A percentile compares a stretch with the other conserved stretches of the same genome.
Conservation (phyloP, 1,140 invertebrate species). For the Wasmannia auropunctata region DNA sequence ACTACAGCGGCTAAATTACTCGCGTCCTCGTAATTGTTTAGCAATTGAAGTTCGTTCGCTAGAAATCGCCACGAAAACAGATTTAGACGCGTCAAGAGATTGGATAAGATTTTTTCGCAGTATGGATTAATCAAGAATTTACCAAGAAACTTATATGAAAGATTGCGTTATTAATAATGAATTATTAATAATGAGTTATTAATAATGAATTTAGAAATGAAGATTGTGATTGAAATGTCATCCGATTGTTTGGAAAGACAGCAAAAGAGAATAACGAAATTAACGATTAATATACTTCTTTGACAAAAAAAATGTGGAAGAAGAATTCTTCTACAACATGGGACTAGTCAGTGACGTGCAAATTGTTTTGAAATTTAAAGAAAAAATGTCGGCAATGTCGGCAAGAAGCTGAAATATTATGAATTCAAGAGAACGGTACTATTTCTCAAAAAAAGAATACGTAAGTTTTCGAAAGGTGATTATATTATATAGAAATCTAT, state of each 20-base stretch:
- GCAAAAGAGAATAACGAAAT: constrained; percentile 9
- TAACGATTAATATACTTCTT: constrained; percentile 1
- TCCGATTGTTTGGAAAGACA: neutral
- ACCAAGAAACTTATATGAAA: neutral
- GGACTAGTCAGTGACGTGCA: constrained; percentile 41
- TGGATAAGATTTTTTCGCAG: neutral
- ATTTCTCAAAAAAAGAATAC: neutral
- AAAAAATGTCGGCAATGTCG: neutral
- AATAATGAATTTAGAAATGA: neutral
- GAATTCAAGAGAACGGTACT: neutral
- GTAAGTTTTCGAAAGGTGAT: neutral
- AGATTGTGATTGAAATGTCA: neutral
- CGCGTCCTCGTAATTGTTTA: constrained; percentile 89
- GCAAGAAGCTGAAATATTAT: neutral
- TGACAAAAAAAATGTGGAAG: neutral
- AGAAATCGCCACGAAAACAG: neutral
- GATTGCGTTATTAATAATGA: too few relatives aligned
- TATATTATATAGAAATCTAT: neutral
- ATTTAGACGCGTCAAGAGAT: neutral
- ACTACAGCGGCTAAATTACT: constrained; percentile 92
- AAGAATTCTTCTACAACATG: neutral
- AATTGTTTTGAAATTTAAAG: constrained; percentile 15
- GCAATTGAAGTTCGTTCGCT: neutral
- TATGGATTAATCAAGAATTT: neutral
- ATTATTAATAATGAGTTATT: too few relatives aligned